These are phyloP conservation scores for Agonopterix arenella DNA, from an alignment of 2,888 invertebrate genomes.

Conservation along the genomic window DNA sequence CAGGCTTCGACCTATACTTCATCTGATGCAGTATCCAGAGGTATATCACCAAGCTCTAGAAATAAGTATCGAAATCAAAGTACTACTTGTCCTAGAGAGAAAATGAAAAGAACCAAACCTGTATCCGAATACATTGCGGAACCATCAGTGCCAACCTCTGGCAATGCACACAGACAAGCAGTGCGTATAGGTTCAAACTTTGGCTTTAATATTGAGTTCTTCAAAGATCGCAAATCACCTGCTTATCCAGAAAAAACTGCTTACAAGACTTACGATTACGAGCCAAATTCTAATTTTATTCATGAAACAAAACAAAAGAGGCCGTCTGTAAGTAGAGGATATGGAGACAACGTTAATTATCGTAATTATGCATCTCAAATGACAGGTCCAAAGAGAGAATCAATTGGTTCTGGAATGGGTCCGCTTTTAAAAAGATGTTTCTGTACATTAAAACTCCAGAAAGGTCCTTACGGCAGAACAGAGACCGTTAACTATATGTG, in stretches of 20 bases:
- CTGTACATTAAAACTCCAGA: constrained; percentile 30
- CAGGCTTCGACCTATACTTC: too few species aligned
- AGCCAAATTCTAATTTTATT: too few species aligned
- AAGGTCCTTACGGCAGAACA: constrained; percentile 1
- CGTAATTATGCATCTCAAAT: neutral
- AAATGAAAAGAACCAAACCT: neutral
- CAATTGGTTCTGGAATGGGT: neutral
- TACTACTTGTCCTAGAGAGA: neutral
- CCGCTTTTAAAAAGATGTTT: constrained; percentile 31
- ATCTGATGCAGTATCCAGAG: too few species aligned
- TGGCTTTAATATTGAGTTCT: constrained; percentile 25
- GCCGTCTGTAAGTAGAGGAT: neutral
- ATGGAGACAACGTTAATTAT: neutral
- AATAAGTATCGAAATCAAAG: neutral
- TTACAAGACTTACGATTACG: too few species aligned
- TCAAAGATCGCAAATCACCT: constrained; percentile 15
- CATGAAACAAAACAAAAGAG: neutral
- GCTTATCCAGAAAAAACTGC: neutral
- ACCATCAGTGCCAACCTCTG: neutral
- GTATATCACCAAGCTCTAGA: neutral
- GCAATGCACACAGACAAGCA: neutral
- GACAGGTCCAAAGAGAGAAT: neutral
- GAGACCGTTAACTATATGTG: neutral
- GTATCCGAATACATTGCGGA: neutral
- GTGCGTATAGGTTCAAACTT: constrained; percentile 21